Evolutionary conservation across 2,888 invertebrate species (phyloP).

Genomic region (Phaonia tiefii): DNA sequence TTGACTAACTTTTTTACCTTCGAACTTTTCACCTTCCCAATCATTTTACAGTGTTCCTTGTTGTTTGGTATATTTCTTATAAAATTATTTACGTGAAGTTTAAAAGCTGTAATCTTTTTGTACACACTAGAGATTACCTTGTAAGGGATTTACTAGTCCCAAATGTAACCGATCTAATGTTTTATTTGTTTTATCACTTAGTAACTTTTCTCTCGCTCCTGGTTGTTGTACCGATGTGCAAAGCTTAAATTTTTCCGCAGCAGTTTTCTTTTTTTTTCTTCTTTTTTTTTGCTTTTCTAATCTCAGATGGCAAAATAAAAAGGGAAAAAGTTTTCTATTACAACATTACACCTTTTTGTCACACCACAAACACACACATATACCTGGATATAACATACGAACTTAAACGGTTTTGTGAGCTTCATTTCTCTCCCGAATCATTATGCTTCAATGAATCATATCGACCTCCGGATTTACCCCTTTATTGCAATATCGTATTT

Average conservation of each 20-base stretch:
- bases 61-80: no score
- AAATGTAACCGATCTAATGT: slow-evolving; percentile 36
- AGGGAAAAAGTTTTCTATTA: slow-evolving; percentile 46
- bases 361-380: not conserved
- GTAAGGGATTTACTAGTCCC: slow-evolving; percentile 33
- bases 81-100: no score
- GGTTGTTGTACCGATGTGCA: slow-evolving; percentile 7
- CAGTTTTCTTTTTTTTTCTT: slow-evolving; percentile 41
- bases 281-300: no score
- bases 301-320: slow-evolving; percentile 26
- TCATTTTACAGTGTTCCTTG: no score
- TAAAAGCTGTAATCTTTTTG: slow-evolving; percentile 1
- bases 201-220: slow-evolving; percentile 34
- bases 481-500: slow-evolving; percentile 8
- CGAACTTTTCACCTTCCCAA: no score
- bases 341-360: slow-evolving; percentile 44
- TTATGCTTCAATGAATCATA: not conserved
- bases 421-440: not conserved
- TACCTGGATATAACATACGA: not conserved
- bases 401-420: slow-evolving; percentile 11
- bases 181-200: slow-evolving; percentile 52
- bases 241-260: slow-evolving; percentile 41
- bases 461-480: not conserved
- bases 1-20: no score
- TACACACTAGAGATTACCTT: not conserved